Conservation (phyloP, 1,140 invertebrate species). For the Papilio aristodemus region DNA sequence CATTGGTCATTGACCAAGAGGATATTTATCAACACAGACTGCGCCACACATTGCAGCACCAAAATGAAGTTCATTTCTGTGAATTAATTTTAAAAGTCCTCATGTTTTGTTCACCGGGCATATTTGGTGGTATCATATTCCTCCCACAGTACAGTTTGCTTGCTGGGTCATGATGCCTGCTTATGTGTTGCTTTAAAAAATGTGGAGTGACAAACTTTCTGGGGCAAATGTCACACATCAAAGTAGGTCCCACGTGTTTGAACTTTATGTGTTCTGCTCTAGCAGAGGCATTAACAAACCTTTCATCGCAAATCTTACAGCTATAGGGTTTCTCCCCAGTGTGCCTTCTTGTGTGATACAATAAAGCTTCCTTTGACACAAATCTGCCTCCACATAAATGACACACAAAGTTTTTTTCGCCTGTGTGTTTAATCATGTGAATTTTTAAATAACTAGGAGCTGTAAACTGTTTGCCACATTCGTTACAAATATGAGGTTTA, state of each 20-base stretch:
- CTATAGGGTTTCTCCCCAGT: constrained; percentile 78
- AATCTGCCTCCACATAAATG: constrained; percentile 69
- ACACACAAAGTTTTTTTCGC: constrained; percentile 75
- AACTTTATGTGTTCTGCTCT: constrained; percentile 71
- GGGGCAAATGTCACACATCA: constrained; percentile 68
- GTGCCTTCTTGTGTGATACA: constrained; percentile 75
- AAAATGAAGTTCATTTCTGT: not conserved
- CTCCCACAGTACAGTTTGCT: constrained; percentile 62
- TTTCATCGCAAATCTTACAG: constrained; percentile 63
- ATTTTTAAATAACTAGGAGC: constrained; percentile 68
- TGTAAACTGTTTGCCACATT: constrained; percentile 69
- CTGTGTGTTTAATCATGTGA: constrained; percentile 76
- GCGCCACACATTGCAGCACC: not conserved
- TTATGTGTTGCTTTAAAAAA: constrained; percentile 66
- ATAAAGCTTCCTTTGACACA: constrained; percentile 70
- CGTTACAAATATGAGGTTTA: constrained; percentile 61
- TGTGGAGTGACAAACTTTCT: constrained; percentile 67
- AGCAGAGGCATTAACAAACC: constrained; percentile 69
- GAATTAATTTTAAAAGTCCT: constrained; percentile 46
- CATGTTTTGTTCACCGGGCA: constrained; percentile 57
- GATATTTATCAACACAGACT: too few species aligned
- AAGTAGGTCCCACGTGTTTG: constrained; percentile 65
- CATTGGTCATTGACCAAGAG: too few species aligned
- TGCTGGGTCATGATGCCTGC: constrained; percentile 62
- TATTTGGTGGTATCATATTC: constrained; percentile 54